These are phyloP conservation scores for Phacellophora camtschatica DNA, from an alignment of 30 jellyfish, hydroid and myxozoan species.

Conservation along the genomic window DNA sequence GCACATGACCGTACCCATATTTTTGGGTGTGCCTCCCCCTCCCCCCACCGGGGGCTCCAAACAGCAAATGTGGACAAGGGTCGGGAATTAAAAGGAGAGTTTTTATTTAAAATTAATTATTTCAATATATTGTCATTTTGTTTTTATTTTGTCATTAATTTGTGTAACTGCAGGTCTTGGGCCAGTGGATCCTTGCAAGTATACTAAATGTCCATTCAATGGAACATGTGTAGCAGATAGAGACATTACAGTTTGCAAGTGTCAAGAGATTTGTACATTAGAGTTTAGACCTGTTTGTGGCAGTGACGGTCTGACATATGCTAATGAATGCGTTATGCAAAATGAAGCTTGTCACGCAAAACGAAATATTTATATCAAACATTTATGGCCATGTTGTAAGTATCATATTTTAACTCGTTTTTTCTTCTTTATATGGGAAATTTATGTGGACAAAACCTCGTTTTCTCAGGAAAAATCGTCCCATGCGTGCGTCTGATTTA, in stretches of 20 bases:
- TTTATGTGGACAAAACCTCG: too few relatives aligned
- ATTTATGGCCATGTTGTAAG: slow-evolving; percentile 60
- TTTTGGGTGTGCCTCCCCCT: too few relatives aligned
- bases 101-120: not conserved
- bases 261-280: slow-evolving; percentile 18
- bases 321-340: slow-evolving; percentile 48
- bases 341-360: slow-evolving; percentile 34
- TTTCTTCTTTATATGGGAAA: too few relatives aligned
- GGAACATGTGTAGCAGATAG: slow-evolving; percentile 22
- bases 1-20: too few relatives aligned
- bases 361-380: not conserved
- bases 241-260: slow-evolving; percentile 24
- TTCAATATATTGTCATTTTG: not conserved
- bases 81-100: too few relatives aligned
- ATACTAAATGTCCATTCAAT: slow-evolving; percentile 2
- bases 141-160: not conserved
- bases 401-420: not conserved
- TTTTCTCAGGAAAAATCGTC: too few relatives aligned
- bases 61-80: too few relatives aligned
- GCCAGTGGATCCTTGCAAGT: slow-evolving; percentile 23
- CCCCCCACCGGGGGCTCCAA: too few relatives aligned
- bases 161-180: slow-evolving; percentile 7
- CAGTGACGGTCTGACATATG: slow-evolving; percentile 54
- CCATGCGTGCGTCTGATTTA: too few relatives aligned
- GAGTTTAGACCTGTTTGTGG: slow-evolving; percentile 53